A percentile compares a stretch with the other conserved stretches of the same genome.
These are phyloP conservation scores for Gila robusta DNA, from an alignment of 2,797 vertebrate species.

Conservation along the genomic window DNA sequence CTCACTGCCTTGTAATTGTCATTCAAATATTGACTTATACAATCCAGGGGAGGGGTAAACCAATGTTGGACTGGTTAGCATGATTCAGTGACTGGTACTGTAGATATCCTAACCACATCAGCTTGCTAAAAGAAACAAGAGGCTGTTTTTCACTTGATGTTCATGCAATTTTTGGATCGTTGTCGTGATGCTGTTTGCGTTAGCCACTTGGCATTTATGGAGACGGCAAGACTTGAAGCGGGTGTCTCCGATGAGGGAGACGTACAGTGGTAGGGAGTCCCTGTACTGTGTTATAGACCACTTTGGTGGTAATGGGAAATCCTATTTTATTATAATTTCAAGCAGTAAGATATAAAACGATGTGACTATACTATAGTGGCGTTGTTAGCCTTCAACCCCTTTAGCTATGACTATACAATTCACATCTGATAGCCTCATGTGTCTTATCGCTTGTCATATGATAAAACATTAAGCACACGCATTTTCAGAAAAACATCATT, in stretches of 20 bases:
- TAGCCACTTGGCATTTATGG: not conserved
- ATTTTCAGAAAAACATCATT: not conserved
- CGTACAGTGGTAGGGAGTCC: not conserved
- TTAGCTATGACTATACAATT: not conserved
- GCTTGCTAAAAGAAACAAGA: not conserved
- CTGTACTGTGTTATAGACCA: not conserved
- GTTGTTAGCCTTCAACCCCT: not conserved
- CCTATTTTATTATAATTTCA: not conserved
- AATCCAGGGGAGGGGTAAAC: constrained; percentile 14
- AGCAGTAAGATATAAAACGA: not conserved
- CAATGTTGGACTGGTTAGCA: not conserved
- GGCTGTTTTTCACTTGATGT: not conserved
- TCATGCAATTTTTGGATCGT: not conserved
- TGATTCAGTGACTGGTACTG: not conserved
- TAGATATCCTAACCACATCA: not conserved
- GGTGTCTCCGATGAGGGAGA: not conserved
- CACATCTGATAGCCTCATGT: not conserved
- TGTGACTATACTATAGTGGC: not conserved
- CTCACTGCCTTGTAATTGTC: constrained; percentile 65
- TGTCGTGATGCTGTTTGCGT: not conserved
- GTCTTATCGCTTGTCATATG: not conserved
- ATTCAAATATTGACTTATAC: constrained; percentile 20
- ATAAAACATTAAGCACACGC: not conserved
- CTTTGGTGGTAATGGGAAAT: not conserved
- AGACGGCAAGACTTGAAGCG: not conserved